A percentile compares a stretch with the other conserved stretches of the same genome.
Conservation (phyloP, 2,888 invertebrate genomes). For the Myopa testacea region DNA sequence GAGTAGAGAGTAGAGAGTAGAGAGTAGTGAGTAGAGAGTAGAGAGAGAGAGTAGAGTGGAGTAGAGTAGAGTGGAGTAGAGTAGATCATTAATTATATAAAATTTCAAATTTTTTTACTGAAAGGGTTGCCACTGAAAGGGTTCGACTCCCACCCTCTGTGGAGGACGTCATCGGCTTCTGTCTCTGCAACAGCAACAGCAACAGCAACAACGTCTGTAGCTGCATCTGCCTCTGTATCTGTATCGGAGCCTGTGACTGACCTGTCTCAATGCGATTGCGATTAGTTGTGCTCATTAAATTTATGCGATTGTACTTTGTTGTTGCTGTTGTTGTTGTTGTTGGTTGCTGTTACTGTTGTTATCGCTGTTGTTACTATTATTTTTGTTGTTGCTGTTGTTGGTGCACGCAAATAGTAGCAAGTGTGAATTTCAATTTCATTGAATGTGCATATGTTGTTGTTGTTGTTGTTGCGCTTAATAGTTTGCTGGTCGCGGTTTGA, state of each 20-base stretch:
- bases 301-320: conserved; percentile 24
- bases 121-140: too few relatives aligned
- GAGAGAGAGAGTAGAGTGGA: too few relatives aligned
- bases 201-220: conserved; percentile 34
- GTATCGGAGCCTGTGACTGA: conserved; percentile 55
- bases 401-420: conserved; percentile 34
- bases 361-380: background rate
- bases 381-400: conserved; percentile 24
- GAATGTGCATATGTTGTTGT: conserved; percentile 13
- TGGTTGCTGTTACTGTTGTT: background rate
- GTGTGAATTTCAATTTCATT: conserved; percentile 22
- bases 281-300: conserved; percentile 50
- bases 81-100: too few relatives aligned
- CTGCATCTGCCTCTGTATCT: background rate
- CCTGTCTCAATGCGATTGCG: conserved; percentile 63
- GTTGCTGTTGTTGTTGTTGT: conserved; percentile 10
- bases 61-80: too few relatives aligned
- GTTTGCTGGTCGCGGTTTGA: background rate
- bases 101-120: too few relatives aligned
- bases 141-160: too few relatives aligned
- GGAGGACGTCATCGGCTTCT: too few relatives aligned
- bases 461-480: background rate
- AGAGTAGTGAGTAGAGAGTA: too few relatives aligned
- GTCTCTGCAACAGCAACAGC: too few relatives aligned
- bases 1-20: too few relatives aligned